phyloP scores from a whole-genome alignment of 2,888 invertebrate species.

The Cenopis cana region DNA sequence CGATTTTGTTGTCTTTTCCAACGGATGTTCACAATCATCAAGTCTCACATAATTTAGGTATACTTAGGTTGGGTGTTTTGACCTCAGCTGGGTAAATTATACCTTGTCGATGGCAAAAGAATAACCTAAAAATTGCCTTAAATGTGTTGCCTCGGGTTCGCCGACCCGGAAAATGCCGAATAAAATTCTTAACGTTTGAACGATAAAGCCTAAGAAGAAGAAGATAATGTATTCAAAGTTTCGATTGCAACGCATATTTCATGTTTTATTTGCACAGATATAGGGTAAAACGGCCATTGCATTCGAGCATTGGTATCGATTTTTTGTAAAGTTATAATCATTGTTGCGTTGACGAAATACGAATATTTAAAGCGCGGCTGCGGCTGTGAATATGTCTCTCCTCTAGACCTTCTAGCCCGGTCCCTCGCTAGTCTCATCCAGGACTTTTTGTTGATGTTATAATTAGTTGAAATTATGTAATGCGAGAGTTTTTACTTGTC shows the following conservation, averaged over 20 bases:
- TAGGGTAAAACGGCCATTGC: neutral
- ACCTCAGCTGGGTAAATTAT: conserved; percentile 63
- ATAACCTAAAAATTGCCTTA: conserved; percentile 51
- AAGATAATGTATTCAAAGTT: conserved; percentile 20
- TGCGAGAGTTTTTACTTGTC: too few species aligned
- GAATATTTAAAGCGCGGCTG: too few species aligned
- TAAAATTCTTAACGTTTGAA: conserved; percentile 23
- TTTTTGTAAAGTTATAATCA: too few species aligned
- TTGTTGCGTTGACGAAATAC: too few species aligned
- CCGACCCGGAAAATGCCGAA: conserved; percentile 55
- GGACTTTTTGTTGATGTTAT: too few species aligned
- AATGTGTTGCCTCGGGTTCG: conserved; percentile 47
- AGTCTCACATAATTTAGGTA: conserved; percentile 51
- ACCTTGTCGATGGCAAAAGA: conserved; percentile 55
- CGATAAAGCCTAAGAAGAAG: conserved; percentile 27
- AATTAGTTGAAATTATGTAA: too few species aligned
- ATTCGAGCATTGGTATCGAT: neutral
- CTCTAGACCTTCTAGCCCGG: too few species aligned
- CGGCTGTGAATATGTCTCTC: too few species aligned
- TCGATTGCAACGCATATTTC: neutral
- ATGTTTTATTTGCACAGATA: conserved; percentile 6
- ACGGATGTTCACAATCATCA: conserved; percentile 28
- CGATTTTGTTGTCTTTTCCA: conserved; percentile 14
- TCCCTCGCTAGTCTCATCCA: too few species aligned
- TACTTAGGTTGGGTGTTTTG: conserved; percentile 58